Evolutionary conservation across 1,140 invertebrate species (phyloP).

Genomic region (Doryteuthis pealeii): DNA sequence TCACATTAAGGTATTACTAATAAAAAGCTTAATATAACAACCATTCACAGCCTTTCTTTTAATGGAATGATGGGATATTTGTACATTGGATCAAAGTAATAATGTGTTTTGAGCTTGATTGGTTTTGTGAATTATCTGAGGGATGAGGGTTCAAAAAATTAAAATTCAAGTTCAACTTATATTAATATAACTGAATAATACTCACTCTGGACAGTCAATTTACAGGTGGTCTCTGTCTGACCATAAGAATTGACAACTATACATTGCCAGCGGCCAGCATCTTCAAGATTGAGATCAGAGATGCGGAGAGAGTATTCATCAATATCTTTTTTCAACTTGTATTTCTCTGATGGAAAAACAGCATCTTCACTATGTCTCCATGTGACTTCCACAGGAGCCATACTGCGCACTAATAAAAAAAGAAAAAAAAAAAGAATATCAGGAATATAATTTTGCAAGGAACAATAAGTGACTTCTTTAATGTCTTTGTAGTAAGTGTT

Average conservation of each 20-base stretch:
- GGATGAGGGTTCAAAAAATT: too few relatives aligned
- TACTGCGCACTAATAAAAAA: conserved; percentile 43
- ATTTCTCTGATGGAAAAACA: conserved; percentile 33
- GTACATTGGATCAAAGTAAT: too few relatives aligned
- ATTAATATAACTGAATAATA: neutral
- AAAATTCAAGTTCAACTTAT: too few relatives aligned
- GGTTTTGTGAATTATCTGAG: too few relatives aligned
- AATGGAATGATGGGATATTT: too few relatives aligned
- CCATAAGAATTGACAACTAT: conserved; percentile 90
- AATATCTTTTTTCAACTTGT: conserved; percentile 42
- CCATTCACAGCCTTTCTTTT: too few relatives aligned
- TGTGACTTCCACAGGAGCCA: conserved; percentile 48
- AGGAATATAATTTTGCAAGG: too few relatives aligned
- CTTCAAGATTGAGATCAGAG: conserved; percentile 85
- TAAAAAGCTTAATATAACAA: too few relatives aligned
- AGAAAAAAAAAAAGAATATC: conserved; percentile 4
- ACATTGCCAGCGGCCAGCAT: conserved; percentile 95
- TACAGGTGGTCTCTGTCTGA: conserved; percentile 89
- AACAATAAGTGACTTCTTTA: too few relatives aligned
- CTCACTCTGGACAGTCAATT: conserved; percentile 93
- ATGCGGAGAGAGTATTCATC: conserved; percentile 94
- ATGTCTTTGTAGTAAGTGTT: too few relatives aligned
- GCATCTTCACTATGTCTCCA: conserved; percentile 49
- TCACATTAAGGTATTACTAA: too few relatives aligned
- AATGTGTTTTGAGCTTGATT: too few relatives aligned